phyloP scores from a whole-genome alignment of 2,797 vertebrate genomes.

The Trematomus bernacchii region DNA sequence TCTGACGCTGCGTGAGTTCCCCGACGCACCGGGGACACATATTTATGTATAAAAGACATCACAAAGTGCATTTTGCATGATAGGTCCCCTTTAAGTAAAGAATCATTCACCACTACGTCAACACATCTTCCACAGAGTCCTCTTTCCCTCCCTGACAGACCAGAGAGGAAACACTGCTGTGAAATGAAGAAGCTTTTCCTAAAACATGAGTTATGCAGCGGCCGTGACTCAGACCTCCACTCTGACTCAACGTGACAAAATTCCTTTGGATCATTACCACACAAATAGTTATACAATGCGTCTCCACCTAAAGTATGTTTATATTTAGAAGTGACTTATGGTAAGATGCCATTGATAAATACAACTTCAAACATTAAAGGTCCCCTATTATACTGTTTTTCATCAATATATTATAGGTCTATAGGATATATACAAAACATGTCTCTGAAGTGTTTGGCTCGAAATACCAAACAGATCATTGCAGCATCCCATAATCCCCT shows the following conservation, averaged over 20 bases:
- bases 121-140: not conserved
- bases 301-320: conserved; percentile 60
- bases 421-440: no score
- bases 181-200: not conserved
- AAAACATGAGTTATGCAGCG: not conserved
- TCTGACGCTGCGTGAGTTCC: no score
- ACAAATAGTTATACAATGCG: conserved; percentile 38
- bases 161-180: not conserved
- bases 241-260: conserved; percentile 60
- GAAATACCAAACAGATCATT: no score
- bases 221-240: conserved; percentile 52
- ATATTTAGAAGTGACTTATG: conserved; percentile 69
- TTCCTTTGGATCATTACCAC: conserved; percentile 41
- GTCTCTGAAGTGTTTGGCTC: no score
- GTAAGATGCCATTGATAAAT: conserved; percentile 26
- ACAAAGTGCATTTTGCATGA: no score
- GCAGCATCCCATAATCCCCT: no score
- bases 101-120: not conserved
- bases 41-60: no score
- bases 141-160: conserved; percentile 4
- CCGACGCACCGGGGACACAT: no score
- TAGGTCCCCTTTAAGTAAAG: no score
- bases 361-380: conserved; percentile 35
- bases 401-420: no score
- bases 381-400: no score